Percentiles rank a stretch among this genome's conserved stretches.
Conservation (phyloP, 2,113 vertebrate species). For the Pituophis catenifer region DNA sequence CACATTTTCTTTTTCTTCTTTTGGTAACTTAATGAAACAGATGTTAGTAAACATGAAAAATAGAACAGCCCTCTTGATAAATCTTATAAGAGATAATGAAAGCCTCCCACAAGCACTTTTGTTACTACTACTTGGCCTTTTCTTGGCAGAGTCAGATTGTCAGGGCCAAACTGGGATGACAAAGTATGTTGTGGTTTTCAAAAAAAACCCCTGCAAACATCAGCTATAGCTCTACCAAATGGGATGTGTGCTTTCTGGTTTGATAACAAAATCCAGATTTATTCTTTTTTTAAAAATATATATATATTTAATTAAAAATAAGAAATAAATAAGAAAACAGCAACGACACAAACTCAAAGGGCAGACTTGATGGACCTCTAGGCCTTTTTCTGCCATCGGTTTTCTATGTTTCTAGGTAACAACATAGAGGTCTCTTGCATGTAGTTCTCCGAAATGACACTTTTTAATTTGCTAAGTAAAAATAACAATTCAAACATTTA, state of each 20-base stretch:
- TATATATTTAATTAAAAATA: not conserved
- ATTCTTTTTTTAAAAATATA: not conserved
- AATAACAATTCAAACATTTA: not conserved
- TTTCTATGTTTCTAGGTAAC: not conserved
- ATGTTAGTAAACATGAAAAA: not conserved
- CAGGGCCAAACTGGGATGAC: constrained; percentile 12
- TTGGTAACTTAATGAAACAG: constrained; percentile 25
- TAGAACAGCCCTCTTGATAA: not conserved
- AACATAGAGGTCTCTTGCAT: constrained; percentile 28
- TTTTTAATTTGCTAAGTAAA: not conserved
- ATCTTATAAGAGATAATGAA: rapidly evolving
- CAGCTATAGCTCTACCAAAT: constrained; percentile 45
- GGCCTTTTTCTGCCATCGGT: not conserved
- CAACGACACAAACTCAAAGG: not conserved
- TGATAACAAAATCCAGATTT: constrained; percentile 47
- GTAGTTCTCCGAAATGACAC: not conserved
- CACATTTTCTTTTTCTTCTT: not conserved
- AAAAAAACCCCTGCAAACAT: constrained; percentile 41
- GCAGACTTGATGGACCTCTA: not conserved
- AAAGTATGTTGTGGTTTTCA: constrained; percentile 20
- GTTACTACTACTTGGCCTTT: constrained; percentile 22
- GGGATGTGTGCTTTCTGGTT: constrained; percentile 24
- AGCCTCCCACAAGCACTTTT: constrained; percentile 12
- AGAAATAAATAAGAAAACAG: not conserved
- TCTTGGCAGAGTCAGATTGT: not conserved